phyloP scores from a whole-genome alignment of 2,113 vertebrate species.

The Trogon surrucura region DNA sequence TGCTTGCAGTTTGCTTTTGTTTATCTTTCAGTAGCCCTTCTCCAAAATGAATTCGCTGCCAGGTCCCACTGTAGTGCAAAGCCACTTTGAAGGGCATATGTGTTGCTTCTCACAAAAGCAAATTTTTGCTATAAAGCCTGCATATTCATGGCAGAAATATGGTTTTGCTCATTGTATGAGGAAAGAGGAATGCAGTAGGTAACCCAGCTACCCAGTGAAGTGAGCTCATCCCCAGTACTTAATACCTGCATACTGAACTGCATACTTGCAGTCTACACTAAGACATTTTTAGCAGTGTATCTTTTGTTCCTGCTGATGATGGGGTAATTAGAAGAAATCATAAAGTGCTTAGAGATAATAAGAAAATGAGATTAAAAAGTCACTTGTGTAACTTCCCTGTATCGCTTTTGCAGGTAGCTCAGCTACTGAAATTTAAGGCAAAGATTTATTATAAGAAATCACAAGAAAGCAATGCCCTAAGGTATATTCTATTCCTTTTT shows the following conservation, averaged over 20 bases:
- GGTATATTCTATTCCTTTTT: slow-evolving; percentile 15
- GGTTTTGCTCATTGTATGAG: neutral
- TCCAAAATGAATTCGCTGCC: neutral
- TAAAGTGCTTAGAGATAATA: neutral
- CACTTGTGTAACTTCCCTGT: neutral
- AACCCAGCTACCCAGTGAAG: neutral
- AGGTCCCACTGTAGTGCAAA: neutral
- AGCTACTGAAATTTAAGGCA: neutral
- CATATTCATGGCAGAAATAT: neutral
- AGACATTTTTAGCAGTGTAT: neutral
- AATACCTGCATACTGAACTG: neutral
- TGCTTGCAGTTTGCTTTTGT: neutral
- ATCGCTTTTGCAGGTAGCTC: neutral
- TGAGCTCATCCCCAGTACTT: neutral
- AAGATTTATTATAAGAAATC: neutral
- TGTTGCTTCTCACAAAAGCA: neutral
- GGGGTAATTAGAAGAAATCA: neutral
- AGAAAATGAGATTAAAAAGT: neutral
- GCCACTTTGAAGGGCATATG: neutral
- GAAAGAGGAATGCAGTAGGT: neutral
- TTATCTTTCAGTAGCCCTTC: neutral
- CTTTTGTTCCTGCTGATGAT: neutral
- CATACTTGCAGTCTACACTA: neutral
- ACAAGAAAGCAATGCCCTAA: neutral
- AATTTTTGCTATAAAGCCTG: neutral